These are phyloP conservation scores for Pristionchus exspectatus DNA, from an alignment of 2,888 invertebrate genomes.

Conservation along the genomic window DNA sequence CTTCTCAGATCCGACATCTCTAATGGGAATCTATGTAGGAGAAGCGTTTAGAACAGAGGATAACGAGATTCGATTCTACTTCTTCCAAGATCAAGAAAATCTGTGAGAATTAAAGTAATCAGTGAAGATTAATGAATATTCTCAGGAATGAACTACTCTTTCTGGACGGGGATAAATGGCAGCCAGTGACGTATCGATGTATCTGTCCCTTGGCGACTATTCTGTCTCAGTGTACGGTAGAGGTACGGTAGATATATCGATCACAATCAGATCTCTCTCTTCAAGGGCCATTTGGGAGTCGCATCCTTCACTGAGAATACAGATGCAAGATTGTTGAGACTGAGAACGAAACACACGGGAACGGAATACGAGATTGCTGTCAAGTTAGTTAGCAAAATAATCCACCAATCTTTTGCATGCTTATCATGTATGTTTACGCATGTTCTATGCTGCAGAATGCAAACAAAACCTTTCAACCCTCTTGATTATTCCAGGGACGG, in stretches of 20 bases:
- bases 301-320: conserved; percentile 7
- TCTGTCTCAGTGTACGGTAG: conserved; percentile 42
- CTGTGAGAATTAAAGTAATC: background rate
- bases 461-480: background rate
- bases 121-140: background rate
- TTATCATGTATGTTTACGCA: too few relatives aligned
- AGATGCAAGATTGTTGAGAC: background rate
- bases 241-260: conserved; percentile 26
- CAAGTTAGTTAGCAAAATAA: background rate
- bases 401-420: too few relatives aligned
- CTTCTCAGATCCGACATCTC: conserved; percentile 18
- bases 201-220: conserved; percentile 39
- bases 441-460: too few relatives aligned
- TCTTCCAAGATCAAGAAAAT: conserved; percentile 49
- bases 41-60: conserved; percentile 32
- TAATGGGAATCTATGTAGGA: conserved; percentile 45
- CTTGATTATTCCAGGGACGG: conserved; percentile 32
- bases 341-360: conserved; percentile 30
- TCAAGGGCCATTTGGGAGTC: conserved; percentile 39
- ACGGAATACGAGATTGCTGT: conserved; percentile 30
- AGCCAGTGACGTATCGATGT: background rate
- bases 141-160: conserved; percentile 28
- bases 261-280: background rate
- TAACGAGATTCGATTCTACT: conserved; percentile 48
- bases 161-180: conserved; percentile 26